Conservation (phyloP, 2,797 vertebrate genomes). For the Psittacula derbiana region DNA sequence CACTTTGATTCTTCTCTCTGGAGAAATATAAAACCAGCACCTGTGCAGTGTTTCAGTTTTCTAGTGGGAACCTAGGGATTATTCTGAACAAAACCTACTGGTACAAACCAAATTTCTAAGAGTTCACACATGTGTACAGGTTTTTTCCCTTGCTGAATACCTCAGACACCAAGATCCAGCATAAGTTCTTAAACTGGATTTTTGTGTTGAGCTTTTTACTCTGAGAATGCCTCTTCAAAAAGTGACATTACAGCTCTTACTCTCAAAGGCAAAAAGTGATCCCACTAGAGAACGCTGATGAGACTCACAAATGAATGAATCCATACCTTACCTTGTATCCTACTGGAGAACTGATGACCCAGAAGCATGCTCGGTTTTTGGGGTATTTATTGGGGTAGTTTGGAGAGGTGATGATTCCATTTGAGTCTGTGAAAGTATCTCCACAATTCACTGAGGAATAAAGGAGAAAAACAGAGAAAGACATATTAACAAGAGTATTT, state of each 20-base stretch:
- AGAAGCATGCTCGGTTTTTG: conserved; percentile 55
- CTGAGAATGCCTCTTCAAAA: neutral
- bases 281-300: neutral
- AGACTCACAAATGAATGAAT: neutral
- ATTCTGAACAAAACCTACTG: neutral
- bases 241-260: neutral
- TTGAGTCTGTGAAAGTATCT: conserved; percentile 40
- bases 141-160: neutral
- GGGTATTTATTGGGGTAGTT: conserved; percentile 66
- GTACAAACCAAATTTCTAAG: neutral
- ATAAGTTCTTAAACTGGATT: neutral
- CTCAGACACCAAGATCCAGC: neutral
- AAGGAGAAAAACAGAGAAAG: neutral
- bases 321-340: conserved; percentile 58
- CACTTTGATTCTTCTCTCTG: neutral
- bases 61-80: neutral
- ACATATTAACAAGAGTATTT: neutral
- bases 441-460: conserved; percentile 68
- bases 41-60: neutral
- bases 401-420: conserved; percentile 63
- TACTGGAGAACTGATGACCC: conserved; percentile 63
- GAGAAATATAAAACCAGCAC: neutral
- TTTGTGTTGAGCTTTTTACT: neutral
- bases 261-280: neutral
- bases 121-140: neutral